Percentiles rank a stretch among this genome's conserved stretches.
phyloP scores from a whole-genome alignment of 2,797 vertebrate species.

The Sebastes paucispinis region DNA sequence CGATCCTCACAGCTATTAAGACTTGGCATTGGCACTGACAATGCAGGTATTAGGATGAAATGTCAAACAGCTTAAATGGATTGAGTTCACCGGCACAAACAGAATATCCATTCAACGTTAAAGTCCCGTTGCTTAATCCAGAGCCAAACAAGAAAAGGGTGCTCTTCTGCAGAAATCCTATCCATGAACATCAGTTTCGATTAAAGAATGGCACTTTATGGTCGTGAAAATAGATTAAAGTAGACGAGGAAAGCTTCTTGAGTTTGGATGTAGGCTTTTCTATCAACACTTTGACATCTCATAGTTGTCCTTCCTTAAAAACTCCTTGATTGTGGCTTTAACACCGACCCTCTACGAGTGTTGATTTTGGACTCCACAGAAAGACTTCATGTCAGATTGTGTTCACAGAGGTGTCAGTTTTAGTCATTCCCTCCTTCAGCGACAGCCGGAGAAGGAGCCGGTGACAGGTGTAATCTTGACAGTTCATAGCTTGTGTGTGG shows the following conservation, averaged over 20 bases:
- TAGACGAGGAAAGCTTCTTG: not conserved
- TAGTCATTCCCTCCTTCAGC: constrained; percentile 33
- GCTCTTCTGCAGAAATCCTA: not conserved
- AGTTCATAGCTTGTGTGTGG: constrained; percentile 43
- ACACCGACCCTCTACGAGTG: constrained; percentile 29
- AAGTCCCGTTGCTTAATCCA: constrained; percentile 10
- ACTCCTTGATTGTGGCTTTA: constrained; percentile 21
- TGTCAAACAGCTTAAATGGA: constrained; percentile 61
- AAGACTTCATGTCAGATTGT: constrained; percentile 26
- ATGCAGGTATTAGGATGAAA: constrained; percentile 57
- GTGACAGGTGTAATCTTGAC: constrained; percentile 64
- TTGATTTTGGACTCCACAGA: constrained; percentile 33
- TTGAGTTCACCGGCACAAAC: constrained; percentile 44
- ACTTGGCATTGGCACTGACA: constrained; percentile 45
- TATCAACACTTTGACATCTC: not conserved
- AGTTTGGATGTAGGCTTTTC: not conserved
- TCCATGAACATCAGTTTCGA: not conserved
- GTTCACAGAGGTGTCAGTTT: constrained; percentile 53
- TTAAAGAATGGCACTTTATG: not conserved
- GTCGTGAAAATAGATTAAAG: not conserved
- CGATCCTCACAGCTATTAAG: constrained; percentile 42
- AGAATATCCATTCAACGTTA: constrained; percentile 10
- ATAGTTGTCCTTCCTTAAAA: constrained; percentile 13
- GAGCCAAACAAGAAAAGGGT: not conserved
- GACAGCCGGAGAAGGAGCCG: constrained; percentile 34